phyloP scores from a whole-genome alignment of 2,797 vertebrate genomes.

The Pseudochirops corinnae region DNA sequence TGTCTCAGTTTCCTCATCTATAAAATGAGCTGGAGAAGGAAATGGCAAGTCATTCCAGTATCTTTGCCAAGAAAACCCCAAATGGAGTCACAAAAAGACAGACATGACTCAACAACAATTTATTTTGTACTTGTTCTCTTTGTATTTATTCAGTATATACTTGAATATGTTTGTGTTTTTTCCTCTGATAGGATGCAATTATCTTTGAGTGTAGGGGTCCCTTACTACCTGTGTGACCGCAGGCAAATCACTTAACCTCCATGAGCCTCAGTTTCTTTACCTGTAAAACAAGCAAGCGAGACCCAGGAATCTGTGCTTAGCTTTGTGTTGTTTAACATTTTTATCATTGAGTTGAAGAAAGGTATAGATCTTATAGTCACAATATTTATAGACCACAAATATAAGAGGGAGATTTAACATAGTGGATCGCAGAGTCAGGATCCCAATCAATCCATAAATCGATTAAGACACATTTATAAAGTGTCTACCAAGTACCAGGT shows the following conservation, averaged over 20 bases:
- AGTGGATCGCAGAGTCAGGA: not conserved
- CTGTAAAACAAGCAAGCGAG: not conserved
- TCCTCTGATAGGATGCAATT: no score
- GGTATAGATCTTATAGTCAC: not conserved
- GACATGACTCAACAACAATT: no score
- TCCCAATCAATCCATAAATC: not conserved
- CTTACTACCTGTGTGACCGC: not conserved
- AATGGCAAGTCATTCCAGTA: no score
- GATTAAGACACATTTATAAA: not conserved
- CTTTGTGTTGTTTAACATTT: not conserved
- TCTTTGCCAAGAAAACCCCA: no score
- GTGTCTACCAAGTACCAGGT: not conserved
- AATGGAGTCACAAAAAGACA: no score
- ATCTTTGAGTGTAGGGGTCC: no score
- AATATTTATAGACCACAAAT: not conserved
- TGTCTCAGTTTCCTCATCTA: no score
- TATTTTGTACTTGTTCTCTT: no score
- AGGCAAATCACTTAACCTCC: no score
- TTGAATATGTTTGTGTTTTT: no score
- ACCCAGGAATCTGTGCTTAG: not conserved
- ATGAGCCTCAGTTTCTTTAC: not conserved
- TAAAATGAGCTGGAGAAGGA: no score
- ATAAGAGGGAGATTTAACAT: not conserved
- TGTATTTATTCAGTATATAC: no score
- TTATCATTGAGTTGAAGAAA: not conserved